Conservation (phyloP, 2,113 vertebrate genomes). For the Trochalopteron elliotii region DNA sequence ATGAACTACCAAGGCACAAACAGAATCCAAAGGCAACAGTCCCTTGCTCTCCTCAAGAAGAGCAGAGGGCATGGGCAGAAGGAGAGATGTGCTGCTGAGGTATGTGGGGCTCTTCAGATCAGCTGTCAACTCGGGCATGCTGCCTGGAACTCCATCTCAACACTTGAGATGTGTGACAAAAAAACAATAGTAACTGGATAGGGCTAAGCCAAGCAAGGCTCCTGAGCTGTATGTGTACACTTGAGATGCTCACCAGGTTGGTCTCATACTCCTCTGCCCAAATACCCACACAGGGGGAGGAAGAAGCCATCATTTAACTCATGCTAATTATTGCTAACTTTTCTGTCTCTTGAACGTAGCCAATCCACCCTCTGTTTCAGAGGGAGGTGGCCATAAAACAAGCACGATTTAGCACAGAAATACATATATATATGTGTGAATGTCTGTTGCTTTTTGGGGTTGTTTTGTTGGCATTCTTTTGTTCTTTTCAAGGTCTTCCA, state of each 20-base stretch:
- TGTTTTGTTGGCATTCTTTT: not conserved
- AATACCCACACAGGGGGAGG: not conserved
- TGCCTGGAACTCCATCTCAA: not conserved
- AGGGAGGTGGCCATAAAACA: not conserved
- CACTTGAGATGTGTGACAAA: not conserved
- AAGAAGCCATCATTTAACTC: not conserved
- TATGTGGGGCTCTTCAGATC: not conserved
- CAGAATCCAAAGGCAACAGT: not conserved
- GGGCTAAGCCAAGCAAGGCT: not conserved
- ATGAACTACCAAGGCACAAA: not conserved
- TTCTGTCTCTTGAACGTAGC: not conserved
- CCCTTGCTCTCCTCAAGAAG: not conserved
- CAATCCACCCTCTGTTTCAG: not conserved
- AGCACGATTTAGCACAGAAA: not conserved
- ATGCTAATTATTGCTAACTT: not conserved
- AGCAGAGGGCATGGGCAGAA: not conserved
- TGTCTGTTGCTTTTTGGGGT: fast-evolving
- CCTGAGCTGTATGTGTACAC: fast-evolving
- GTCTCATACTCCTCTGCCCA: not conserved
- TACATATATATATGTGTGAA: too few relatives aligned
- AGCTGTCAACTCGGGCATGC: not conserved
- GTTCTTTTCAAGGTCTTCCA: not conserved
- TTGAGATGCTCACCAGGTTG: not conserved
- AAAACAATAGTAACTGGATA: not conserved
- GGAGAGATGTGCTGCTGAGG: not conserved